Evolutionary conservation across 2,888 invertebrate genomes (phyloP), one percentile per base, ranked within the genome.

Genomic region (Gerris lacustris): DNA sequence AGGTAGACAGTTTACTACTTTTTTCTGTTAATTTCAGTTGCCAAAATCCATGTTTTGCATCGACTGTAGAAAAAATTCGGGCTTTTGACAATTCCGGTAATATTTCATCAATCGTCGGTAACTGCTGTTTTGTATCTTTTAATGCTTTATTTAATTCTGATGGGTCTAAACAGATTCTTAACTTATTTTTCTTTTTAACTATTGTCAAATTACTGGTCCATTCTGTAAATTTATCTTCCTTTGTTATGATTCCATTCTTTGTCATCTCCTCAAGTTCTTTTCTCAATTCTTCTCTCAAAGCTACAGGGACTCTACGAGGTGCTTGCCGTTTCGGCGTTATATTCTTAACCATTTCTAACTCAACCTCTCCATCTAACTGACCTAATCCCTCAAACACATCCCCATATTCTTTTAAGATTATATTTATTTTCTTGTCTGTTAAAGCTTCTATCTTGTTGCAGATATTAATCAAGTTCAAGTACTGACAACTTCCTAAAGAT

Each of bases 1-100:
- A 76, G n/a, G 72, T 74, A 1, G 76, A 74, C 7, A 74, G 67
- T 31, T 69, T 69, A 67, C 74, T 74, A 68, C 73, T 74, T 44
- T 75, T 72, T 67, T 76, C 73, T 18, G 69, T 70, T 9, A 75
- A 67, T 66, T 72, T 72, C 6, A 76, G 62, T 55, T 55, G 55
- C 55, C 55, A 55, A 55, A 55, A 55, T 15, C 55, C 55, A 15
- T 55, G 55, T 55, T 63, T 73, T 4, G 72, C 71, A 68, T 74
- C 72, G n/a, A 74, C 15, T 18, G 70, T 68, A 17, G 68, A 71
- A 66, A 73, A 47, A 72, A 55, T 15, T 69, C 72, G 31, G 66
- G 74, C 69, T 44, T 63, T 71, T 17, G 18, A 55, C 18, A 72
- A 31, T 62, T 72, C 71, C 9, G 72, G 68, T 63, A 72, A 44